Evolutionary conservation across 92 coral and sea anemone species (phyloP).

Genomic region (Palythoa heliodiscus): DNA sequence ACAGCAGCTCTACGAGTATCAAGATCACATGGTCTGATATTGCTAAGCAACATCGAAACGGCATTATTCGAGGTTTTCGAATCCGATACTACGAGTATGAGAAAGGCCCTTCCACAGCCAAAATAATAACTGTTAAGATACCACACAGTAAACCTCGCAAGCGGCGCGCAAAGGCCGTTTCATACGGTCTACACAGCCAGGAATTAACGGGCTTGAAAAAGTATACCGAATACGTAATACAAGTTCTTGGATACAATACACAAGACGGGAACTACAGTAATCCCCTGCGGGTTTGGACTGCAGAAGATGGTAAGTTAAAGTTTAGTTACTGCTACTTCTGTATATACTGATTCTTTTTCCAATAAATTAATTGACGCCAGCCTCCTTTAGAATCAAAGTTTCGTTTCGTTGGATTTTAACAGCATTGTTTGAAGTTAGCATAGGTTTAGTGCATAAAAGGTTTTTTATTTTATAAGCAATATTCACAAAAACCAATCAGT

Average conservation of each 20-base stretch:
- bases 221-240: constrained; percentile 45
- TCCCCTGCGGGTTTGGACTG: constrained; percentile 16
- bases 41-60: constrained; percentile 50
- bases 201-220: constrained; percentile 37
- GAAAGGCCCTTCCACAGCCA: constrained; percentile 38
- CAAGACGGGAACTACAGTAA: constrained; percentile 31
- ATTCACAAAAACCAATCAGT: too few species aligned
- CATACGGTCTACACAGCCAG: constrained; percentile 12
- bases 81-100: constrained; percentile 46
- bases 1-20: constrained; percentile 65
- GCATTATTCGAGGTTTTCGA: constrained; percentile 58
- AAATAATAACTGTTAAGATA: constrained; percentile 5
- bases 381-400: too few species aligned
- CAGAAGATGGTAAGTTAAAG: constrained; percentile 23
- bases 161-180: neutral
- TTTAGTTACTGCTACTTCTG: neutral
- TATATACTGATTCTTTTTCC: too few species aligned
- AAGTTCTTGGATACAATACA: constrained; percentile 43
- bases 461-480: too few species aligned
- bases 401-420: too few species aligned
- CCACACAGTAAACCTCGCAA: neutral
- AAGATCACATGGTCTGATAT: constrained; percentile 57
- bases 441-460: too few species aligned
- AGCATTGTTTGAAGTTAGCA: too few species aligned
- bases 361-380: too few species aligned